Evolutionary conservation across 1,140 invertebrate genomes (phyloP).

Genomic region (Pinna nobilis): DNA sequence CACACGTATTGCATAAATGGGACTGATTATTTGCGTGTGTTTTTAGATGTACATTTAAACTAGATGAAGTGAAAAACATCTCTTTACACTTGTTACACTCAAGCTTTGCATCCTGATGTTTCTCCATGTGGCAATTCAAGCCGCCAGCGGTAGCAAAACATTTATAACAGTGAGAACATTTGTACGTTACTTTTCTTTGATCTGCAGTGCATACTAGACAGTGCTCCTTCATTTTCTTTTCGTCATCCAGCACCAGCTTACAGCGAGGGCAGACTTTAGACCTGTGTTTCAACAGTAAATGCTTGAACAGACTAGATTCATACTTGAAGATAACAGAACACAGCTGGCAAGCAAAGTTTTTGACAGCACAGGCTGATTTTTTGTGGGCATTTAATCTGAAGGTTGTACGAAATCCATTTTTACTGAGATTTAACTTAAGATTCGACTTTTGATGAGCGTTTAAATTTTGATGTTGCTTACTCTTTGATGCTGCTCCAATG

Average conservation of each 20-base stretch:
- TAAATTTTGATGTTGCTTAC: too few relatives aligned
- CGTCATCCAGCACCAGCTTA: background rate
- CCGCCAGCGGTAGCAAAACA: background rate
- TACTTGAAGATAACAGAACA: too few relatives aligned
- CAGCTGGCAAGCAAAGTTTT: too few relatives aligned
- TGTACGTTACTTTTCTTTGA: background rate
- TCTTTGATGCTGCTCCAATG: too few relatives aligned
- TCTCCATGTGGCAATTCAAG: background rate
- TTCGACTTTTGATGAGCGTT: too few relatives aligned
- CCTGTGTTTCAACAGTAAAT: background rate
- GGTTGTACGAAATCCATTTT: too few relatives aligned
- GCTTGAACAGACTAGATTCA: background rate
- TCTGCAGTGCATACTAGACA: background rate
- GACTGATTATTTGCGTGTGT: background rate
- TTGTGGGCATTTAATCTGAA: too few relatives aligned
- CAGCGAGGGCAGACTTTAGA: slow-evolving; percentile 3
- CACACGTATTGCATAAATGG: background rate
- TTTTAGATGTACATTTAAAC: background rate
- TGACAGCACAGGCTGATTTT: too few relatives aligned
- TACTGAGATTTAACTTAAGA: too few relatives aligned
- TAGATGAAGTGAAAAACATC: background rate
- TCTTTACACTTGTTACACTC: slow-evolving; percentile 1
- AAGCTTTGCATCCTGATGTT: background rate
- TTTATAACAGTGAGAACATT: slow-evolving; percentile 1
- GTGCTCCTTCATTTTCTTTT: background rate